A percentile compares a stretch with the other conserved stretches of the same genome.
phyloP scores from a whole-genome alignment of 2,797 vertebrate genomes.

The Dermochelys coriacea region DNA sequence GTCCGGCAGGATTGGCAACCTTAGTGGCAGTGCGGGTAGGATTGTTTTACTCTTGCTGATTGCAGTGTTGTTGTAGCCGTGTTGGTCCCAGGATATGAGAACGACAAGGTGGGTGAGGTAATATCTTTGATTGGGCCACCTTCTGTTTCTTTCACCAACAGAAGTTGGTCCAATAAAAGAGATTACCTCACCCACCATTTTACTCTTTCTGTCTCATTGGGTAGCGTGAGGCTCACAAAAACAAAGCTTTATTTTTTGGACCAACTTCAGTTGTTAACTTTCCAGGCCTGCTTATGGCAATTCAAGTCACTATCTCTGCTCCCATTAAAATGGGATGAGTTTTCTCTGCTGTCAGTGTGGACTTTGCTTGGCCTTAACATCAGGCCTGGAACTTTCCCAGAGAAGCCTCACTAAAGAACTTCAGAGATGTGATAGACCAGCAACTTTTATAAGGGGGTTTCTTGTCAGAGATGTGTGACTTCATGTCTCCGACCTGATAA shows the following conservation, averaged over 20 bases:
- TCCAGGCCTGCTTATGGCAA: background rate
- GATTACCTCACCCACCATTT: background rate
- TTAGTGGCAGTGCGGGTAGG: background rate
- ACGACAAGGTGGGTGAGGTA: background rate
- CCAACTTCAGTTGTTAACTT: fast-evolving
- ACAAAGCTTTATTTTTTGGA: background rate
- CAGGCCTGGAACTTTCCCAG: background rate
- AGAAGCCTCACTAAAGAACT: constrained; percentile 13
- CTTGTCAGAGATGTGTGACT: background rate
- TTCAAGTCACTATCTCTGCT: background rate
- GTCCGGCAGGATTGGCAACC: no score
- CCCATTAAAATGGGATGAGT: background rate
- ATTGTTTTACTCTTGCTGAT: background rate
- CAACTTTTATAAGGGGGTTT: background rate
- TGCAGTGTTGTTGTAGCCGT: background rate
- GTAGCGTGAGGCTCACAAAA: background rate
- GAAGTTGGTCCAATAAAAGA: background rate
- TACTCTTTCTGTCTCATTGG: background rate
- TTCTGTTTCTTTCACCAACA: background rate
- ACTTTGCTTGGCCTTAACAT: constrained; percentile 3
- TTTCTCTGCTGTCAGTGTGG: background rate
- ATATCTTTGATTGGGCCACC: background rate
- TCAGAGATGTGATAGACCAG: constrained; percentile 2
- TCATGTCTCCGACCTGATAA: background rate
- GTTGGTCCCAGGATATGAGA: background rate